Base-by-base conservation (phyloP, 2,113 vertebrate species). In the Podarcis muralis region DNA sequence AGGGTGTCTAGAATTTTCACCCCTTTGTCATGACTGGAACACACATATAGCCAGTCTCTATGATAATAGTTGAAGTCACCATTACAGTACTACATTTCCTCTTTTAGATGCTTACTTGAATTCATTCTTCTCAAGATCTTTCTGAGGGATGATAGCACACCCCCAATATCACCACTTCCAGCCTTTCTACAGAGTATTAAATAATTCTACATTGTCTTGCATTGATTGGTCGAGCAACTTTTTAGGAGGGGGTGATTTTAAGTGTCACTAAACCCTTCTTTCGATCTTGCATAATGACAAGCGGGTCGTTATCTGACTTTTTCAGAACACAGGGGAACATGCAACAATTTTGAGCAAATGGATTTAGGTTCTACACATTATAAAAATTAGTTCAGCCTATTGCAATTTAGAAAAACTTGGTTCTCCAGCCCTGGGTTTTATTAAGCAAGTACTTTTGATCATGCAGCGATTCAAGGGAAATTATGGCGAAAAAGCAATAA, bases 251-350 rank as follows among this genome's bases (percentile, higher is more conserved):
- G 77, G 53, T 23, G 71, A 69, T 83, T 92, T 78, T 81, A 85
- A 91, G 16, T 86, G 23, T 23, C 71, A n/a, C 76, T n/a, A 57
- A 92, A 81, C 62, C 72, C 85, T 87, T 83, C 87, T 75, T 93
- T 91, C 3, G 65, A 27, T 84, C 48, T 16, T 43, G 6, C 2
- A 8, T 1, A 84, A 65, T 89, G 40, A 8, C 35, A 40, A 87
- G 59, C 87, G 27, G 12, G 27, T 87, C 72, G 4, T 87, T 71
- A n/a, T 83, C 65, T 71, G 75, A 30, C 69, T 75, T 89, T 88
- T 84, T 85, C 74, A 27, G 66, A 76, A 81, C 79, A 32, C 37
- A 59, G 8, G 23, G 43, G 77, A 68, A 48, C 59, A 35, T 25
- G 25, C 25, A 48, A 59, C 59, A 43, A 69, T 23, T 88, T 85